Evolutionary conservation across 2,888 invertebrate species (phyloP), one percentile per base, ranked within the genome.

Genomic region (Seira sanloemensis): DNA sequence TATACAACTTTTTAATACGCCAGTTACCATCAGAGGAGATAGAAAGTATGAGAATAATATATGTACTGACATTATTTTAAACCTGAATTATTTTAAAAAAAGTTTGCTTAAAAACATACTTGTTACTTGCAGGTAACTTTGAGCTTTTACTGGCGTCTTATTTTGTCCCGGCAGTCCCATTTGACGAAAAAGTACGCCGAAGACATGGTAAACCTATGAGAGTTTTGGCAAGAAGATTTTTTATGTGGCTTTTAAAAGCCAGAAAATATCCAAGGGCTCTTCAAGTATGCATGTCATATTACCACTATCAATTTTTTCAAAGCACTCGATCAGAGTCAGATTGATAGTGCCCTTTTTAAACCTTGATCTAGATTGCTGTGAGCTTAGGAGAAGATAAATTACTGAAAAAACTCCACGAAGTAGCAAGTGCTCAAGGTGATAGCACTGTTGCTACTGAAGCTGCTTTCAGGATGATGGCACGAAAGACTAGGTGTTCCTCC

Each of bases 131-230:
- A 88, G 88, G 80, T 71, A 86, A 88, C 66, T 74, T 88, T 18
- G 88, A 88, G 72, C 81, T 85, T 27, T 73, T 88, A 23, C 66
- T 88, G 21, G 88, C 88, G 7, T 69, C 88, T 0, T 88, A 88
- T 65, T 88, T 88, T 58, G 88, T 87, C 1, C 87, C 88, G 1
- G 71, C 81, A 1, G 79, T 87, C 2, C 84, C 87, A 1, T 85
- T 86, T 37, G 88, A 87, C 19, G 87, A 88, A n/a, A 76, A 73
- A 25, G 67, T 86, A 0, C 73, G 88, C 9, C 76, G 84, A 58
- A 84, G 82, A 23, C 88, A 88, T 81, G 77, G 79, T 0, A 88
- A 87, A 76, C 86, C 88, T 0, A 87, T 88, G 87, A 50, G 88
- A 37, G 82, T 87, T 50, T 72, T 88, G 9, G 88, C 88, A 0